phyloP scores from a whole-genome alignment of 2,113 vertebrate species.

The Cisticola juncidis region DNA sequence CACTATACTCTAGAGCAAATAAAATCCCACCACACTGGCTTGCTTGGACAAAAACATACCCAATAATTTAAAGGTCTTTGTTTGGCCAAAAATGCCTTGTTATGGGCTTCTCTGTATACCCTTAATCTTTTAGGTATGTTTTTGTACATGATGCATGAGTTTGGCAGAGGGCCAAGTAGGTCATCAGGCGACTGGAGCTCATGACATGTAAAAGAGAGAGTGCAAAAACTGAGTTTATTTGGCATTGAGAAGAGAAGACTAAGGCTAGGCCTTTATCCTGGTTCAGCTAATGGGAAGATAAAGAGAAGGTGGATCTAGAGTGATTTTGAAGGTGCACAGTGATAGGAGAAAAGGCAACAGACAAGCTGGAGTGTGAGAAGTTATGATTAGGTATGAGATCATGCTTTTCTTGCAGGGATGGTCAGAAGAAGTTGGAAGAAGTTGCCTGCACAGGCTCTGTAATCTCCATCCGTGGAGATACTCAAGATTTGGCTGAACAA shows the following conservation, averaged over 20 bases:
- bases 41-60: fast-evolving
- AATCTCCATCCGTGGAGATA: neutral
- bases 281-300: neutral
- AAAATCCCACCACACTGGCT: fast-evolving
- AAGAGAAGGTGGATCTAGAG: neutral
- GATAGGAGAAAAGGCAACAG: neutral
- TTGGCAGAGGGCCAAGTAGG: neutral
- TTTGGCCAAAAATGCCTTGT: neutral
- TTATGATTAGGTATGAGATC: neutral
- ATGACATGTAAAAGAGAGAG: neutral
- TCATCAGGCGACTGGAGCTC: fast-evolving
- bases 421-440: neutral
- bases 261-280: neutral
- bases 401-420: neutral
- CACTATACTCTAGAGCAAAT: neutral
- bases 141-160: neutral
- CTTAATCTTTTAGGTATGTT: neutral
- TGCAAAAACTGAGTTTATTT: neutral
- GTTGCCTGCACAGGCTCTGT: neutral
- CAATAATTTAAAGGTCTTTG: neutral
- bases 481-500: neutral
- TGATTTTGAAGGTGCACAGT: neutral
- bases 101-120: neutral
- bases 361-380: neutral
- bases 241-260: neutral